Evolutionary conservation across 2,888 invertebrate species (phyloP), one percentile per base, ranked within the genome.

Genomic region (Erynnis tages): DNA sequence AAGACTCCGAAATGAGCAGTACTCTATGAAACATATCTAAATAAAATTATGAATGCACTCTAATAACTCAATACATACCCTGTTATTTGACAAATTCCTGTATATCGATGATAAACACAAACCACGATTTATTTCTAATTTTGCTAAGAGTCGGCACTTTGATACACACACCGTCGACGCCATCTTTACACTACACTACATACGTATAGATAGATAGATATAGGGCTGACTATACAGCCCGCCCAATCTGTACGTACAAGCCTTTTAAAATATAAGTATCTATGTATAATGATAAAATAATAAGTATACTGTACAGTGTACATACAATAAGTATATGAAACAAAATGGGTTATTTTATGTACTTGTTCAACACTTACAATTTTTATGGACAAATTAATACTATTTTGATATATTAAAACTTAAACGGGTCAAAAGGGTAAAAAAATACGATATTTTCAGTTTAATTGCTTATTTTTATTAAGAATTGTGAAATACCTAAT

Each of bases 131-230:
- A 91, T 84, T 83, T 91, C 91, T 82, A 91, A 85, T 88, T 91
- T 90, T 71, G 91, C 81, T 74, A 92, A 82, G 76, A 91, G 81
- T 83, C 91, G 91, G 83, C 91, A 90, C 76, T 85, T 83, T 79
- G 91, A 91, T 79, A 90, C 90, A 83, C 91, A 91, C 79, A 91
- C 90, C 76, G 90, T 88, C 79, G 91, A 90, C 91, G 91, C 91
- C 91, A 91, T 91, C 82, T 91, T 91, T 85, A 81, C 82, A 87
- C 85, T 85, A 87, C 84, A 70, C 59, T 53, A 43, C 50, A 54
- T 43, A 47, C 27, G 29, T 44, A 34, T 4, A 41, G 14, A 17
- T 14, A 13, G 40, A 27, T 21, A 16, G 11, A 25, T 29, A 17
- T 10, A 29, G 11, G 21, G 23, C 25, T 41, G 23, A 8, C 2